phyloP scores from a whole-genome alignment of 2,113 vertebrate species.

The Chamaea fasciata region DNA sequence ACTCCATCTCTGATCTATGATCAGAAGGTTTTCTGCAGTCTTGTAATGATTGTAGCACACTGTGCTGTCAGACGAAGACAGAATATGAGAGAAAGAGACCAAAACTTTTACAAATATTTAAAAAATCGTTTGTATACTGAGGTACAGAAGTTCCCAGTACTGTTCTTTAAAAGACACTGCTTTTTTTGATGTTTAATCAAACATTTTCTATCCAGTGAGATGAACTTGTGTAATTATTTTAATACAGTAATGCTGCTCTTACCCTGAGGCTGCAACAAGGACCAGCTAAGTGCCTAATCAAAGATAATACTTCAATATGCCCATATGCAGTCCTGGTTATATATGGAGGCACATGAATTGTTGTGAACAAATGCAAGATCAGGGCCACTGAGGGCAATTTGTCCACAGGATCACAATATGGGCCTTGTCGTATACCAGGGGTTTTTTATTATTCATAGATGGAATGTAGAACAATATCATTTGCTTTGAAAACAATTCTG shows the following conservation, averaged over 20 bases:
- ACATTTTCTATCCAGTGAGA: neutral
- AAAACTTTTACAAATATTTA: neutral
- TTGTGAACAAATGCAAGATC: neutral
- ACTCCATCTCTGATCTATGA: neutral
- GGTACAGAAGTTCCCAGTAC: neutral
- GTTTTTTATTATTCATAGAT: neutral
- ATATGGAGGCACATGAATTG: neutral
- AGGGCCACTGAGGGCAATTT: neutral
- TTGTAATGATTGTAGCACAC: neutral
- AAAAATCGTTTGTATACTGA: neutral
- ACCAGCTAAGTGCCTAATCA: neutral
- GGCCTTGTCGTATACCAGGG: neutral
- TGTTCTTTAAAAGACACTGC: neutral
- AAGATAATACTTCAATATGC: neutral
- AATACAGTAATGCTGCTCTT: neutral
- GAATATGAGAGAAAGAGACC: neutral
- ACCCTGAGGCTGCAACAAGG: neutral
- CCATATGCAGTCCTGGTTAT: neutral
- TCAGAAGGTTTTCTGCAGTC: neutral
- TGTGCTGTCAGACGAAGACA: neutral
- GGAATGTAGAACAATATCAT: neutral
- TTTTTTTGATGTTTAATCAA: neutral
- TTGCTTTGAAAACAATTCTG: neutral
- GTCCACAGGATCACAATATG: neutral
- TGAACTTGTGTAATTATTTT: neutral